These are phyloP conservation scores for Metellina segmentata DNA, from an alignment of 2,888 invertebrate genomes.

Conservation along the genomic window DNA sequence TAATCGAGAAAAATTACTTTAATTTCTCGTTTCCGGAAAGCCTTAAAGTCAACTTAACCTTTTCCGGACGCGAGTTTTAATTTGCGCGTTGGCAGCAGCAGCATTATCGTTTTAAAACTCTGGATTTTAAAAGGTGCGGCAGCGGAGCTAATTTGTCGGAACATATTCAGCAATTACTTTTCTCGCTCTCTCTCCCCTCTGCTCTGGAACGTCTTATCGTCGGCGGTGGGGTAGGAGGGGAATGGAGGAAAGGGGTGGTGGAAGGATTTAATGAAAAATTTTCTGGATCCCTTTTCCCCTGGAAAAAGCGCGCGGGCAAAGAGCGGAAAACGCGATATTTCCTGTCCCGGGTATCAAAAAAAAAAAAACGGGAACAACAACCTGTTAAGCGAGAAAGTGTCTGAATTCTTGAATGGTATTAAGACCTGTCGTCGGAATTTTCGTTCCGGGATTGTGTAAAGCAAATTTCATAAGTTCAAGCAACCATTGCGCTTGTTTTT, in stretches of 20 bases:
- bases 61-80: conserved; percentile 46
- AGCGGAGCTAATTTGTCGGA: conserved; percentile 36
- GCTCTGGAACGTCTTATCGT: conserved; percentile 30
- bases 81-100: conserved; percentile 10
- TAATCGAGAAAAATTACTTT: conserved; percentile 62
- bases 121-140: conserved; percentile 16
- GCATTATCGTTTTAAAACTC: conserved; percentile 51
- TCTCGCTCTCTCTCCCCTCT: not conserved
- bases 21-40: conserved; percentile 51
- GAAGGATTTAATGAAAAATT: conserved; percentile 34
- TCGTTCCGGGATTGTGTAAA: not conserved
- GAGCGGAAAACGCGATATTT: not conserved
- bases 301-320: not conserved
- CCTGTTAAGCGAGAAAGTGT: not conserved
- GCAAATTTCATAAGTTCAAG: not conserved
- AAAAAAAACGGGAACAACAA: not conserved
- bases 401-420: not conserved
- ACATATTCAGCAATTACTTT: conserved; percentile 34
- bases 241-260: not conserved
- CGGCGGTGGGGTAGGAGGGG: not conserved
- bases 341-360: not conserved
- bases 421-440: not conserved
- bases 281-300: not conserved
- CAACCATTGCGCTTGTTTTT: not conserved
- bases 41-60: conserved; percentile 55